Evolutionary conservation across 2,113 vertebrate genomes (phyloP).

Genomic region (Sialia sialis): DNA sequence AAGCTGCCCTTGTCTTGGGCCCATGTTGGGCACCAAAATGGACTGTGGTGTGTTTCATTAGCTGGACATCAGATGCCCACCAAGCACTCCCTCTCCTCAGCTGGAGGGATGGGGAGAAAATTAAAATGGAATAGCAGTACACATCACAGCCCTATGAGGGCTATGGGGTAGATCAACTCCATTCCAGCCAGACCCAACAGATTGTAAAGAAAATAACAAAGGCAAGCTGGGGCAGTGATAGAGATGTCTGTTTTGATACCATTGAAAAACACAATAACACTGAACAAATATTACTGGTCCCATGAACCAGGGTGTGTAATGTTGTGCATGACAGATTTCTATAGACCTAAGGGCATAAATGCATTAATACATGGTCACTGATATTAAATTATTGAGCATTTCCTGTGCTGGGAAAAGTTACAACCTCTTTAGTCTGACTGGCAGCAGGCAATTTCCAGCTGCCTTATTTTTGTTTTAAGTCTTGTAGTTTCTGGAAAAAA

Average conservation of each 20-base stretch:
- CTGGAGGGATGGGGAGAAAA: neutral
- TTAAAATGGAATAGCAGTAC: neutral
- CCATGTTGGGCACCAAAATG: neutral
- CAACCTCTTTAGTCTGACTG: neutral
- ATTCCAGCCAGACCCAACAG: neutral
- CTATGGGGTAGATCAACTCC: neutral
- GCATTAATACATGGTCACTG: neutral
- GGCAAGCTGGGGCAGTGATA: accelerated
- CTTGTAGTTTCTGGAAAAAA: neutral
- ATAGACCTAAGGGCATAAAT: neutral
- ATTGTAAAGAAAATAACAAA: neutral
- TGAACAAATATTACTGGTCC: neutral
- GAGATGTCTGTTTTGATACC: neutral
- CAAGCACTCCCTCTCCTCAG: neutral
- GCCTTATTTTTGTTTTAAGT: neutral
- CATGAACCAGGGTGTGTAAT: neutral
- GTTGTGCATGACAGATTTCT: neutral
- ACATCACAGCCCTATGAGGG: neutral
- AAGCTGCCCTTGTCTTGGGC: neutral
- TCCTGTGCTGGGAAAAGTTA: neutral
- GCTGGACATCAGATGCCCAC: neutral
- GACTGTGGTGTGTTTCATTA: neutral
- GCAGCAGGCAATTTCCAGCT: neutral
- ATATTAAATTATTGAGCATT: neutral
- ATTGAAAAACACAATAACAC: neutral